Evolutionary conservation across 2,797 vertebrate genomes (phyloP).

Genomic region (Acridotheres tristis): DNA sequence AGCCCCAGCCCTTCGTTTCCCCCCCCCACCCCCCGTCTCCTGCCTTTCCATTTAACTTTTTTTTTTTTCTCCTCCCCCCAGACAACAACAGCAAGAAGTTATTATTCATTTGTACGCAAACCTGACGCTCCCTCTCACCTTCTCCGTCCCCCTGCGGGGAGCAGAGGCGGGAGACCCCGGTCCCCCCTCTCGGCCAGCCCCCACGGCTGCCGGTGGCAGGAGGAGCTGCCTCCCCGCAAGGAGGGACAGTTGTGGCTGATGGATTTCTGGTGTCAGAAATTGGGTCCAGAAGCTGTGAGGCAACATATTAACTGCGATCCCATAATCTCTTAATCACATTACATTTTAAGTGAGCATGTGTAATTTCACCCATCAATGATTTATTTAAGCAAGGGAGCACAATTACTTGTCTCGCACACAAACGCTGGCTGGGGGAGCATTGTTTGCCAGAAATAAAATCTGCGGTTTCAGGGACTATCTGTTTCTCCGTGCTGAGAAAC

Average conservation of each 20-base stretch:
- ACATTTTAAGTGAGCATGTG: conserved; percentile 81
- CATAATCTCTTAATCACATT: conserved; percentile 84
- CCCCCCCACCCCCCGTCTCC: not conserved
- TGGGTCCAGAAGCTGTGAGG: conserved; percentile 74
- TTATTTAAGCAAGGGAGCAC: conserved; percentile 79
- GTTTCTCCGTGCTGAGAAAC: not conserved
- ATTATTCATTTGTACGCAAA: not conserved
- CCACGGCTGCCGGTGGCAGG: conserved; percentile 33
- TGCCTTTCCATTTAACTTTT: conserved; percentile 65
- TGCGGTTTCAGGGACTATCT: conserved; percentile 4
- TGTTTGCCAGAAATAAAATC: conserved; percentile 58
- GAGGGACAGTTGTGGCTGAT: conserved; percentile 73
- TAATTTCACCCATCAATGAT: conserved; percentile 83
- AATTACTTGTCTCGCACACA: conserved; percentile 73
- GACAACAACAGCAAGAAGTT: conserved; percentile 9
- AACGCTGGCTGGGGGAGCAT: conserved; percentile 50
- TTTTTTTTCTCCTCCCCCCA: not conserved
- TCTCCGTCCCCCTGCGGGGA: conserved; percentile 6
- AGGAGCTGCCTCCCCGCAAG: conserved; percentile 45
- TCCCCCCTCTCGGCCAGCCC: not conserved
- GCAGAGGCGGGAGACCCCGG: not conserved
- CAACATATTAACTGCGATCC: conserved; percentile 79
- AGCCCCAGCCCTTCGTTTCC: conserved; percentile 71
- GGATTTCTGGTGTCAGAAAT: conserved; percentile 76
- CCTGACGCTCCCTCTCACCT: conserved; percentile 45